A percentile compares a stretch with the other conserved stretches of the same genome.
These are phyloP conservation scores for Typhlomys cinereus DNA, from an alignment of 2,113 vertebrate genomes.

Conservation along the genomic window DNA sequence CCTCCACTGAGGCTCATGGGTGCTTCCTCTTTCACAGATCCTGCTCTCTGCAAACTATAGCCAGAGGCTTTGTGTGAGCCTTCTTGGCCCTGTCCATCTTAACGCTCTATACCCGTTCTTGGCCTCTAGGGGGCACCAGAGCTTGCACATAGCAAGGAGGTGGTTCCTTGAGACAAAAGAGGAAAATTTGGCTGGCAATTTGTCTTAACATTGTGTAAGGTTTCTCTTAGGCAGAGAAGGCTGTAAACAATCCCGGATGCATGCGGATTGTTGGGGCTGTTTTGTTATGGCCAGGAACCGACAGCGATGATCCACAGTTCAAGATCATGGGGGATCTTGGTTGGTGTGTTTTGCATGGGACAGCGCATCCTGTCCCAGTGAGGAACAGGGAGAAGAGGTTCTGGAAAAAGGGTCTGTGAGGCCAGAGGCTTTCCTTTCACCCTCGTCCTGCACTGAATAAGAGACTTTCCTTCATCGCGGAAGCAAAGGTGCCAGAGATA, in stretches of 20 bases:
- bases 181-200: slow-evolving; percentile 62
- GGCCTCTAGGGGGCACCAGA: slow-evolving; percentile 77
- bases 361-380: background rate
- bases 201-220: slow-evolving; percentile 67
- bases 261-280: background rate
- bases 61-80: too few species aligned
- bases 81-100: accelerated
- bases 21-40: background rate
- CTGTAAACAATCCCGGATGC: background rate
- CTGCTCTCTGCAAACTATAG: background rate
- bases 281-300: background rate
- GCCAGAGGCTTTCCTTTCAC: background rate
- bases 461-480: background rate
- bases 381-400: background rate
- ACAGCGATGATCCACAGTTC: background rate
- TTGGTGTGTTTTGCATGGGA: background rate
- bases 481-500: slow-evolving; percentile 58
- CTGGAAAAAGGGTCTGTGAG: background rate
- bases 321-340: background rate
- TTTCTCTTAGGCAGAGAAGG: slow-evolving; percentile 62
- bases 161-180: slow-evolving; percentile 77
- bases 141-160: slow-evolving; percentile 50
- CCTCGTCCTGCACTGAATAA: background rate
- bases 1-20: background rate
- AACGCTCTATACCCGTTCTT: background rate